Evolutionary conservation across 1,140 invertebrate genomes (phyloP), one percentile per base, ranked within the genome.

Genomic region (Dufourea novaeangliae): DNA sequence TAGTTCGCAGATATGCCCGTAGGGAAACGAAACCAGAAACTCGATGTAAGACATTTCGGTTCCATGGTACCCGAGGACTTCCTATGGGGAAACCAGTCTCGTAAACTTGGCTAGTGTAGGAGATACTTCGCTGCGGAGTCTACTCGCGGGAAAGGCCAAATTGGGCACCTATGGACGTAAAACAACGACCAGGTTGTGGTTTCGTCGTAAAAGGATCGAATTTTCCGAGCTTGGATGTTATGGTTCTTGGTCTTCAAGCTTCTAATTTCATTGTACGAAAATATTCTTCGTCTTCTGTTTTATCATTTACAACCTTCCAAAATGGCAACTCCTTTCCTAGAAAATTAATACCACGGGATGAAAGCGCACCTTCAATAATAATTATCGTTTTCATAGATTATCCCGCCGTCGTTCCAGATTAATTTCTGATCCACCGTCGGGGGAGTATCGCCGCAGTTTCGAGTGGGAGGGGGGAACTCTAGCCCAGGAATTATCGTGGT

Each of bases 81-180:
- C 46, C 61, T 39, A 29, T 27, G 34, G 59, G 57, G 25, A 41
- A 39, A 29, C 39, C 22, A 10, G 22, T 25, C 25, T 41, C 37
- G n/a, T 74, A 67, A 74, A 67, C 61, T 56, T 8, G 34, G 20
- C 8, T 20, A 7, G 37, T 74, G 50, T 25, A 41, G 56, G 62
- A 32, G 27, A 37, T 5, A 8, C 20, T 46, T 44, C 25, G 46
- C 25, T 39, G 20, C 46, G 20, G 46, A 29, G n/a, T 44, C 17
- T 37, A 2, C 64, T 39, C 54, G 39, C 5, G 54, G 41, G 63
- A 46, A 39, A 46, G 32, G 46, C 29, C 50, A 76, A 61, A 39
- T 69, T 41, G 27, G 64, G 10, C 11, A 3, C 1, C 17, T 10
- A 25, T 14, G 74, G n/a, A 72, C 62, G 62, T 50, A 29, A 8